phyloP scores from a whole-genome alignment of 1,140 invertebrate species.

The Nephila pilipes region DNA sequence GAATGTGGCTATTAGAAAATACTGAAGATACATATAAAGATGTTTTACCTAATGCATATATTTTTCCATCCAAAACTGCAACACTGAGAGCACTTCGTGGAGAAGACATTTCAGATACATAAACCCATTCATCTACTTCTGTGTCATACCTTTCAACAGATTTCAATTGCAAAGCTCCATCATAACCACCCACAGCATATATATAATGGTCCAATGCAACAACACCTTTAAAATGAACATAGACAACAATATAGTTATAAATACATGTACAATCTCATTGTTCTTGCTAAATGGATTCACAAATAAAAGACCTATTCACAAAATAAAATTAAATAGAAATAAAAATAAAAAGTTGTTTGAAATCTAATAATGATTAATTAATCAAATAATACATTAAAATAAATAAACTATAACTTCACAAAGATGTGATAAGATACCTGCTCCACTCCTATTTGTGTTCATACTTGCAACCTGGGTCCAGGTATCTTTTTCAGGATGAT shows the following conservation, averaged over 20 bases:
- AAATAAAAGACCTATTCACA: too few relatives aligned
- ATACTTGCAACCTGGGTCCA: conserved; percentile 91
- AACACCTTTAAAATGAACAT: conserved; percentile 86
- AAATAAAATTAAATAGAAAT: too few relatives aligned
- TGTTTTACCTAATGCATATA: conserved; percentile 95
- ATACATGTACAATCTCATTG: too few relatives aligned
- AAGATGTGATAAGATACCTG: conserved; percentile 79
- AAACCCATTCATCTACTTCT: conserved; percentile 97
- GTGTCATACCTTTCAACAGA: conserved; percentile 98
- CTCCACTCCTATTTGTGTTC: conserved; percentile 89
- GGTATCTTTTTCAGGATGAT: conserved; percentile 87
- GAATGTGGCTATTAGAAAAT: background rate
- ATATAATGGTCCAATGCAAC: conserved; percentile 98
- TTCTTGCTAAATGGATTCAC: too few relatives aligned
- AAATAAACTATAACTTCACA: too few relatives aligned
- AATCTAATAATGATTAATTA: too few relatives aligned
- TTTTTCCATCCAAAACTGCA: conserved; percentile 97
- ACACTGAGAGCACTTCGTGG: conserved; percentile 97
- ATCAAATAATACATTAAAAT: too few relatives aligned
- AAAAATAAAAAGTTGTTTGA: too few relatives aligned
- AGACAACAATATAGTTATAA: conserved; percentile 79
- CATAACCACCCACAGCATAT: conserved; percentile 96
- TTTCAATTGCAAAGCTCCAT: conserved; percentile 97
- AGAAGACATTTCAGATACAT: conserved; percentile 98
- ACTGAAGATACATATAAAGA: conserved; percentile 62